Evolutionary conservation across 2,797 vertebrate genomes (phyloP).

Genomic region (Acestrorhynchus altus): DNA sequence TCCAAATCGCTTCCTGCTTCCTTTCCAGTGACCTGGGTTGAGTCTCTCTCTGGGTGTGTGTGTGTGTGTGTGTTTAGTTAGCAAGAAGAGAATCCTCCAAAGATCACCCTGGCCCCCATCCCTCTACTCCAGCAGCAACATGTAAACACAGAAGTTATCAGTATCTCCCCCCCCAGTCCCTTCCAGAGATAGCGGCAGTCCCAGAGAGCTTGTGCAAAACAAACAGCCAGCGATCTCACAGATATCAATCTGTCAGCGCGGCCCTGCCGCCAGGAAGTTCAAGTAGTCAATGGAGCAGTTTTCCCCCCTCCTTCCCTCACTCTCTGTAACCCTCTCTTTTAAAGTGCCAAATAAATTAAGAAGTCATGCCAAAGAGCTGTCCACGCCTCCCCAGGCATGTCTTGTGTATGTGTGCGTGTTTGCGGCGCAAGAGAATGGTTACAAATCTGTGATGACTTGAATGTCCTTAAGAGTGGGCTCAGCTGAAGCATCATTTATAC

Average conservation of each 20-base stretch:
- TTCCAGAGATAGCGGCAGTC: slow-evolving; percentile 58
- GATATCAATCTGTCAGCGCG: slow-evolving; percentile 90
- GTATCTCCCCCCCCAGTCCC: slow-evolving; percentile 44
- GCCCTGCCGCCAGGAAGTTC: slow-evolving; percentile 88
- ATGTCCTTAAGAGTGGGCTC: slow-evolving; percentile 44
- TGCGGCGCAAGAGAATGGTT: slow-evolving; percentile 21
- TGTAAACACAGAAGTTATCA: slow-evolving; percentile 86
- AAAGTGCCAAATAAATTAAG: slow-evolving; percentile 75
- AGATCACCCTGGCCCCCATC: slow-evolving; percentile 54
- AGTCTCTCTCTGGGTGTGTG: slow-evolving; percentile 13
- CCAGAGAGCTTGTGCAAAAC: slow-evolving; percentile 77
- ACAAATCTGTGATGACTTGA: slow-evolving; percentile 46
- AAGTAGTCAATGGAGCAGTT: slow-evolving; percentile 82
- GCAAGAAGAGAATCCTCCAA: slow-evolving; percentile 38
- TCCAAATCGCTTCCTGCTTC: slow-evolving; percentile 56
- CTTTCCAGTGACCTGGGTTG: slow-evolving; percentile 50
- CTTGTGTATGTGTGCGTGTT: slow-evolving; percentile 44
- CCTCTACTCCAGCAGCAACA: slow-evolving; percentile 68
- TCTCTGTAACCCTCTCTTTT: slow-evolving; percentile 71
- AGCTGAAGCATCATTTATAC: slow-evolving; percentile 32
- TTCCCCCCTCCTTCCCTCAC: slow-evolving; percentile 39
- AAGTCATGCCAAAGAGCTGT: slow-evolving; percentile 55
- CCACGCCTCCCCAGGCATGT: slow-evolving; percentile 49
- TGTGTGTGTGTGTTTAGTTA: slow-evolving; percentile 20
- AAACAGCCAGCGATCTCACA: slow-evolving; percentile 88